Percentiles rank a stretch among this genome's conserved stretches.
These are phyloP conservation scores for Dermochelys coriacea DNA, from an alignment of 2,797 vertebrate species.

Conservation along the genomic window DNA sequence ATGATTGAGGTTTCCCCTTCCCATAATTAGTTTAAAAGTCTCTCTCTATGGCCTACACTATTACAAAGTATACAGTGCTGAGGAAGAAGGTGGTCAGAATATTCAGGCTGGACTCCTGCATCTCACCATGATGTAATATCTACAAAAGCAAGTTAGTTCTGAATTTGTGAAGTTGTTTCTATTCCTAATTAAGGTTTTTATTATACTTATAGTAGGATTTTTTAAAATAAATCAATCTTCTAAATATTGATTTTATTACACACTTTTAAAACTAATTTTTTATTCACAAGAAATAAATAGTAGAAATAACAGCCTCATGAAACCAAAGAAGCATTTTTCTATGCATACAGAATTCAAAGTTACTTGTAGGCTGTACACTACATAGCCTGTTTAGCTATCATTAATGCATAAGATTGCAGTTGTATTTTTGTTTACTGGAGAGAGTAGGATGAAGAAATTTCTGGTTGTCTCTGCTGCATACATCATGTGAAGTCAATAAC, in stretches of 20 bases:
- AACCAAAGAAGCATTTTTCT: not conserved
- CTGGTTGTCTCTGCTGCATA: not conserved
- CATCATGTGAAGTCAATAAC: not conserved
- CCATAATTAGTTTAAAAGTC: not conserved
- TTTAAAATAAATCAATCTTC: not conserved
- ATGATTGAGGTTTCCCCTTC: not conserved
- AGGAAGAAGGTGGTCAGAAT: not conserved
- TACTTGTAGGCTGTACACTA: not conserved
- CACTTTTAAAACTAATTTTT: not conserved
- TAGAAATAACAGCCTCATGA: not conserved
- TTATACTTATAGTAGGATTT: not conserved
- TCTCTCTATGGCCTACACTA: not conserved
- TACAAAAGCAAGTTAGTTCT: not conserved
- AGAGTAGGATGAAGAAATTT: not conserved
- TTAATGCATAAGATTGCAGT: not conserved
- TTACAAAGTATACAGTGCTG: not conserved
- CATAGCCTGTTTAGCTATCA: not conserved
- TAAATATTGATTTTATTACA: not conserved
- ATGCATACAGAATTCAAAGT: not conserved
- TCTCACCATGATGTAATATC: not conserved
- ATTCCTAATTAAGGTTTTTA: not conserved
- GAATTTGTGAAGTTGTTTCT: not conserved
- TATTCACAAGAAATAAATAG: not conserved
- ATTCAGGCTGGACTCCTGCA: not conserved
- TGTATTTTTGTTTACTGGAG: not conserved